Conservation (phyloP, 2,113 vertebrate species). For the Corythornis madagascariensis region DNA sequence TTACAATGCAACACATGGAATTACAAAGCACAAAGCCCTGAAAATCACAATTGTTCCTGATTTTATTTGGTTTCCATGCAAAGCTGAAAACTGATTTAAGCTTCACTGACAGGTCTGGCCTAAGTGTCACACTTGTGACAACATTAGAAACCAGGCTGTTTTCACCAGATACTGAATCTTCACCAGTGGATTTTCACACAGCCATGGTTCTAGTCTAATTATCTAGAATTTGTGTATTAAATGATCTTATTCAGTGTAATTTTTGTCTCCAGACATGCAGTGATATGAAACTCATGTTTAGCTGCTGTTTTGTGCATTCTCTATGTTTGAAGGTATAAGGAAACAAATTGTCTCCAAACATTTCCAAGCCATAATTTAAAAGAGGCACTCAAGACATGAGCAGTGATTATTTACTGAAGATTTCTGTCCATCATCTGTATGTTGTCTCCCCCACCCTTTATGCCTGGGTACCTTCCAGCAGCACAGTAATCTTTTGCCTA, state of each 20-base stretch:
- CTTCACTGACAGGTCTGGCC: neutral
- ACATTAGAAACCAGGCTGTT: neutral
- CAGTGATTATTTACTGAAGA: neutral
- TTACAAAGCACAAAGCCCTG: neutral
- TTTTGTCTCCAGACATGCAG: neutral
- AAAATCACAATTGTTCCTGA: neutral
- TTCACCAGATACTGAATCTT: neutral
- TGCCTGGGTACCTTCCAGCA: neutral
- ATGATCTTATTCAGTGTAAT: neutral
- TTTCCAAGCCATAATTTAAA: neutral
- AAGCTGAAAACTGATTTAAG: neutral
- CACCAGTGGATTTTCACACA: neutral
- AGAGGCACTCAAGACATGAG: neutral
- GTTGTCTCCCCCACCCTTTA: accelerated
- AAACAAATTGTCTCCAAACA: neutral
- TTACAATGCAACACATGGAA: neutral
- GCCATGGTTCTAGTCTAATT: neutral
- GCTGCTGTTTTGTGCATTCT: neutral
- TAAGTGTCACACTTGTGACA: neutral
- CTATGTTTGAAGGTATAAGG: neutral
- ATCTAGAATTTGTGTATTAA: neutral
- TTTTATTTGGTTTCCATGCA: neutral
- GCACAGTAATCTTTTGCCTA: neutral
- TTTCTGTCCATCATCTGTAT: no score
- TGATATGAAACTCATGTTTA: neutral